Conservation (phyloP, 2,888 invertebrate species). For the Scaptomyza reducta region DNA sequence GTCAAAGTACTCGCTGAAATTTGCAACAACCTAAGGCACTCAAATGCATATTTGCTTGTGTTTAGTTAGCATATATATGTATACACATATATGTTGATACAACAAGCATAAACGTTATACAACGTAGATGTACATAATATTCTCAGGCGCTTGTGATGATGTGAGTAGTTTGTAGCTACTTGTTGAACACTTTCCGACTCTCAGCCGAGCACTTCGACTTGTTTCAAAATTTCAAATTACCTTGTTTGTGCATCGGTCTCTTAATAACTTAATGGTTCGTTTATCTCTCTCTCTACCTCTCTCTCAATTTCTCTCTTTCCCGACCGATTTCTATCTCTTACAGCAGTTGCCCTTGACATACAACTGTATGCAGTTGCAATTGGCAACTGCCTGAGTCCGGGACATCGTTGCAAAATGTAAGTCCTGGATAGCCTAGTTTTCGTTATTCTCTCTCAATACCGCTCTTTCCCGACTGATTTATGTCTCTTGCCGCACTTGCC, state of each 20-base stretch:
- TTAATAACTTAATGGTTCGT: not conserved
- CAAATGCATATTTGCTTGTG: no score
- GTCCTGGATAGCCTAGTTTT: not conserved
- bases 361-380: not conserved
- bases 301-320: not conserved
- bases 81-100: not conserved
- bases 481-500: no score
- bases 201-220: not conserved
- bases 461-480: no score
- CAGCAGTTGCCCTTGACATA: not conserved
- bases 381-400: not conserved
- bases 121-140: not conserved
- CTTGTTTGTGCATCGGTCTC: not conserved
- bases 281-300: not conserved
- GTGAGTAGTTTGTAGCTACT: not conserved
- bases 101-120: no score
- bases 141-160: not conserved
- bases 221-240: no score
- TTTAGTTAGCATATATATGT: no score
- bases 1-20: constrained; percentile 18
- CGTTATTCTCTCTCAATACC: no score
- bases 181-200: not conserved
- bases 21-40: not conserved
- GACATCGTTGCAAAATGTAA: not conserved
- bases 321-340: not conserved